These are phyloP conservation scores for Adela reaumurella DNA, from an alignment of 2,888 invertebrate genomes.

Conservation along the genomic window DNA sequence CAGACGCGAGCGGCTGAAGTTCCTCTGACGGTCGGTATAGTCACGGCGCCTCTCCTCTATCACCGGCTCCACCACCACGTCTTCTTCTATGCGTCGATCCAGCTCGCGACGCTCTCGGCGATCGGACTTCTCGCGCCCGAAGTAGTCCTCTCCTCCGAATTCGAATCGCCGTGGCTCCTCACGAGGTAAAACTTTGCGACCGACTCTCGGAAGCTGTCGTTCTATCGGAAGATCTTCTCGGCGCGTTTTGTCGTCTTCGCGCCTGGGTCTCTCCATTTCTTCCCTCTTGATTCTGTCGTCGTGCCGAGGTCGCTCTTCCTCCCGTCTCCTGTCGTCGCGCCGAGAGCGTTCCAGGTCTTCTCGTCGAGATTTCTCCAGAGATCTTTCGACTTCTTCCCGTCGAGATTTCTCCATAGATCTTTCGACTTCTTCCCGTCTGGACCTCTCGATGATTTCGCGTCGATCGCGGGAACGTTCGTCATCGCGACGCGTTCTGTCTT, in stretches of 20 bases:
- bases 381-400: conserved; percentile 16
- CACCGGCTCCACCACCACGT: conserved; percentile 44
- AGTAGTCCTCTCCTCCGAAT: too few species aligned
- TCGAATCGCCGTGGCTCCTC: conserved; percentile 18
- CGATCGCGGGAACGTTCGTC: conserved; percentile 10
- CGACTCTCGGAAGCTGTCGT: conserved; percentile 31
- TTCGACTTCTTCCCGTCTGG: neutral
- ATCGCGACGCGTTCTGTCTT: conserved; percentile 16
- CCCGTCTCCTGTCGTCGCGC: conserved; percentile 17
- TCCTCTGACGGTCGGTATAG: conserved; percentile 42
- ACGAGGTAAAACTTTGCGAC: conserved; percentile 21
- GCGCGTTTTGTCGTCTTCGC: conserved; percentile 30
- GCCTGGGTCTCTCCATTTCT: conserved; percentile 14
- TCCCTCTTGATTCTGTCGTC: neutral
- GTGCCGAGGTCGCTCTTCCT: neutral
- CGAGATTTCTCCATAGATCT: neutral
- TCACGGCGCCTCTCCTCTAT: conserved; percentile 40
- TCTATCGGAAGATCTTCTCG: neutral
- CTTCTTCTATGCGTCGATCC: conserved; percentile 44
- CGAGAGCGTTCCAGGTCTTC: conserved; percentile 1
- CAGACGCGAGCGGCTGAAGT: conserved; percentile 45
- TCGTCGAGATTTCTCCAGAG: too few species aligned
- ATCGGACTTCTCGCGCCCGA: conserved; percentile 31
- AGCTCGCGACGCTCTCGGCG: conserved; percentile 34
- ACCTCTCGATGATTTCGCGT: neutral